Evolutionary conservation across 2,888 invertebrate species (phyloP), one percentile per base, ranked within the genome.

Genomic region (Gortyna flavago): DNA sequence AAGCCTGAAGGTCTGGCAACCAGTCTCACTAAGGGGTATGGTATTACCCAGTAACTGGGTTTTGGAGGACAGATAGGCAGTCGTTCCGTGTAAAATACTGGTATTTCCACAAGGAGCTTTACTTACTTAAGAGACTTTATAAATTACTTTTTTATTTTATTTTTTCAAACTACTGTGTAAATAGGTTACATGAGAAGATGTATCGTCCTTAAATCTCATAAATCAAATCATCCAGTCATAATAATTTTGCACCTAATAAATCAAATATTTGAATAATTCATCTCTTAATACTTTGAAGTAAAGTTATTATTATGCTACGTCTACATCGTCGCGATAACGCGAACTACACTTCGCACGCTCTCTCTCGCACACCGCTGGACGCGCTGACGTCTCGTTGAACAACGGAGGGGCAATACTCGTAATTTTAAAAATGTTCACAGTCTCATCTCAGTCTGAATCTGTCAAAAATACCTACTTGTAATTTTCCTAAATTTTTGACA

Each of bases 261-360:
- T 78, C 73, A 69, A 75, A 75, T 65, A 64, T 16, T 70, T 81
- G 74, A 81, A 84, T 81, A 69, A 86, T 78, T 84, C 67, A 78
- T 81, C 21, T 48, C 21, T n/a, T 69, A 72, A 68, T 66, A 48
- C 67, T 62, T 77, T 64, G 51, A 66, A 76, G 65, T 71, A 16
- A 71, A 65, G 67, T 82, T 62, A 80, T 74, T 70, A 65, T 77
- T 54, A 54, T 25, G 25, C 51, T 48, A 25, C 21, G 51, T 2
- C 21, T 11, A 54, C 54, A 54, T 9, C 9, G 8, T 54, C 54
- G 54, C 54, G 9, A 54, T 3, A 54, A 54, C 4, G 25, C 9
- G 9, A 54, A 25, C 25, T 9, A 25, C 54, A 48, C 48, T 18
- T 25, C 25, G 54, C 54, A 9, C 2, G 9, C 25, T 54, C 54